Evolutionary conservation across 2,888 invertebrate species (phyloP), one percentile per base, ranked within the genome.

Genomic region (Rhagonycha lutea): DNA sequence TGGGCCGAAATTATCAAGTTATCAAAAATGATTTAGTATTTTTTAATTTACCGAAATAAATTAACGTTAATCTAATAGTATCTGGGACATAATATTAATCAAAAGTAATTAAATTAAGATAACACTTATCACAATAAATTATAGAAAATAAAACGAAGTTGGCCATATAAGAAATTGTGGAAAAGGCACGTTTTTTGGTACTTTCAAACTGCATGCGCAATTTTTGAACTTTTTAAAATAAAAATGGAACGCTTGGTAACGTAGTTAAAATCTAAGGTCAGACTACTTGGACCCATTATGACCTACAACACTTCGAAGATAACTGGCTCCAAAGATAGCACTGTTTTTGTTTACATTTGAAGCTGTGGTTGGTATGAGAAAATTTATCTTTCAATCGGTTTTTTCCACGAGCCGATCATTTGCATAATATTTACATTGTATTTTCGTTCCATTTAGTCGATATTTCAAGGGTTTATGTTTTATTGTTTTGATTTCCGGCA

Each of bases 281-380:
- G 75, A 78, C 75, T 32, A 71, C 72, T 65, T 70, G 76, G 72
- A 76, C 78, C 69, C 68, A 8, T 61, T 29, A 14, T 76, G 78
- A 78, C 75, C 77, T 70, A 29, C 65, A 70, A 70, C 69, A 61
- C 72, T 72, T 71, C 73, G 26, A 63, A 73, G 76, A 76, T 76
- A 78, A 70, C 61, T 65, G 75, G 70, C 78, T 78, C 74, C 74
- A 72, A 47, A 61, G 62, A 24, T 24, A 14, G 61, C 18, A 61
- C 0, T 47, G 28, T 8, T 68, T 28, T 12, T 68, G 18, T 75
- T 69, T 75, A 74, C 70, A 65, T 14, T 47, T 47, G 47, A 47
- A 47, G 47, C n/a, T n/a, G n/a, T 47, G 47, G 47, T 47, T 47
- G n/a, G 47, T n/a, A 47, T 47, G n/a, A 47, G 47, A 47, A 47